These are phyloP conservation scores for Ferrisia virgata DNA, from an alignment of 2,888 invertebrate genomes.

Conservation along the genomic window DNA sequence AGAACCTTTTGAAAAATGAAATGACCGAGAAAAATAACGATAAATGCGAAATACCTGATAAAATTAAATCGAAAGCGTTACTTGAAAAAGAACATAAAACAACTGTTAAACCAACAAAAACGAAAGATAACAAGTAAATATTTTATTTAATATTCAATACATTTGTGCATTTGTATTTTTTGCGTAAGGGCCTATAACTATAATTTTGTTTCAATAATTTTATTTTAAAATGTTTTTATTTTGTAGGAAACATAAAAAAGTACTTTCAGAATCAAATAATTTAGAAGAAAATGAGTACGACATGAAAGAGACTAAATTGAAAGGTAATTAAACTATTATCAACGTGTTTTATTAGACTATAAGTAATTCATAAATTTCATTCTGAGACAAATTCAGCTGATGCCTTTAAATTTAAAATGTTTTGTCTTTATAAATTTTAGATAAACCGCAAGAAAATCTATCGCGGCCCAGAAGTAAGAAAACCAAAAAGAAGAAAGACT, in stretches of 20 bases:
- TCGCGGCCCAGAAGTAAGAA: background rate
- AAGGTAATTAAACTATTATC: background rate
- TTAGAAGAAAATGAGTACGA: background rate
- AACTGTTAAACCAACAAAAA: background rate
- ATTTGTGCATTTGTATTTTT: background rate
- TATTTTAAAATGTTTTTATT: background rate
- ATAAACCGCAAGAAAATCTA: background rate
- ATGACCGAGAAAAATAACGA: background rate
- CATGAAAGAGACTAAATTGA: background rate
- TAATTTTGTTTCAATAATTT: background rate
- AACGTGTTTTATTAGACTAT: too few relatives aligned
- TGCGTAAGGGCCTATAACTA: background rate
- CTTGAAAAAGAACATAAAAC: background rate
- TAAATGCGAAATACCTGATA: background rate
- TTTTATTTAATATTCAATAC: background rate
- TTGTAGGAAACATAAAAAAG: background rate
- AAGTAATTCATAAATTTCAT: background rate
- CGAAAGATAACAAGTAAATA: slow-evolving; percentile 25
- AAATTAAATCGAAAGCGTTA: background rate
- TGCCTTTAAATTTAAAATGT: background rate
- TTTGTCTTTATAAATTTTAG: background rate
- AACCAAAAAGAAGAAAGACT: slow-evolving; percentile 35
- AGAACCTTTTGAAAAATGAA: background rate
- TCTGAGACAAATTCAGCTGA: background rate
- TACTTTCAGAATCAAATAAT: background rate